Base-by-base conservation (phyloP, 2,113 vertebrate species). In the Loxodonta africana region DNA sequence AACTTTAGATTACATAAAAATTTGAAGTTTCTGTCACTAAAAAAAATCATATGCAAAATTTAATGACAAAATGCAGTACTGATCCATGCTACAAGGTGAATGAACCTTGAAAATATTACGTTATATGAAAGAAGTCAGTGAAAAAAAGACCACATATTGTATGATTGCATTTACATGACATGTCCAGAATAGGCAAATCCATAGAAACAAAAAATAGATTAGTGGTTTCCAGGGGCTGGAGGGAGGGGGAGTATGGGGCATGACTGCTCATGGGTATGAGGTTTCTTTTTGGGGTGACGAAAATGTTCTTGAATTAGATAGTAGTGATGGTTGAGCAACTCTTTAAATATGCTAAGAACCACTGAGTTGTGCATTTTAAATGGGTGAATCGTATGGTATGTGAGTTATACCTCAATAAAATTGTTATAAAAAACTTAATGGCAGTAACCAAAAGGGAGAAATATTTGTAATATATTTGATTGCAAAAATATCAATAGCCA, bases 401-500 rank as follows among this genome's bases (percentile, higher is more conserved):
- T 83, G 88, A 96, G 92, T 95, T 95, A 84, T 44, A 53, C 90
- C n/a, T 82, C 77, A 77, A 77, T 78, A 92, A 90, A 95, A 6
- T 15, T 90, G 69, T 71, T 95, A 83, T 76, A 23, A 76, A 93
- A 96, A 86, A 63, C 1, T 5, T 65, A 94, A 92, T 88, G 65
- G 90, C 41, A 94, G 69, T 88, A 92, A 80, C 21, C 67, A 95
- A 57, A 4, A 30, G 76, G n/a, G 46, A 95, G 90, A 95, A 97
- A 95, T 90, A 67, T 26, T 73, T 90, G 3, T 53, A 87, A 83
- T 4, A 25, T 88, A 77, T 87, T 85, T 89, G 53, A 53, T 2
- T 44, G 46, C 23, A 26, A 28, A 93, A 95, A 84, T 87, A 84
- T 78, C n/a, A 88, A 87, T 87, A 89, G 78, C 48, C 37, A 37